phyloP scores from a whole-genome alignment of 2,113 vertebrate genomes.

The Passer montanus region DNA sequence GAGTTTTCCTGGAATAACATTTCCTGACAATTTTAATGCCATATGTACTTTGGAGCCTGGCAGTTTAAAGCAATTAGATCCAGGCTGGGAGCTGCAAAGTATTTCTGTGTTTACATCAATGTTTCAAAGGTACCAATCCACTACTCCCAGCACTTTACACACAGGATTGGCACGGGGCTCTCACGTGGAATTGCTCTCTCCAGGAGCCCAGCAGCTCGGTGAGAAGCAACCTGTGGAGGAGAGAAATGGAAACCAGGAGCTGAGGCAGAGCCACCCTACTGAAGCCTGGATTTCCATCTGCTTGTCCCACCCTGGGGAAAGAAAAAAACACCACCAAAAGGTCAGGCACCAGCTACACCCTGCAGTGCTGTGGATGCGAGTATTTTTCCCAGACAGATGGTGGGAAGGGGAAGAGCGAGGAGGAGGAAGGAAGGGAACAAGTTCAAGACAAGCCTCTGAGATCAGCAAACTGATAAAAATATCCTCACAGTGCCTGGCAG shows the following conservation, averaged over 20 bases:
- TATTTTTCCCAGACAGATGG: slow-evolving; percentile 30
- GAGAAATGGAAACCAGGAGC: background rate
- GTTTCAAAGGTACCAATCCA: background rate
- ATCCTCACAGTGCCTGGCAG: background rate
- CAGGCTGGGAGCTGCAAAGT: background rate
- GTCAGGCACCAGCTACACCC: background rate
- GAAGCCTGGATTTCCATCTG: background rate
- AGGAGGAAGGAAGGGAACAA: slow-evolving; percentile 30
- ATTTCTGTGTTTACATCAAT: background rate
- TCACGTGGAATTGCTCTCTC: background rate
- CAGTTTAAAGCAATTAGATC: background rate
- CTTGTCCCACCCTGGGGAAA: background rate
- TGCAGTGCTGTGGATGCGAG: background rate
- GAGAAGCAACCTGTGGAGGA: accelerated
- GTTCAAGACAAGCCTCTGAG: background rate
- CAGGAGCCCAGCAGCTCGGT: background rate
- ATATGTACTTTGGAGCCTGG: background rate
- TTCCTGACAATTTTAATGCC: background rate
- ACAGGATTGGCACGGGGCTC: background rate
- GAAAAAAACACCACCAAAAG: background rate
- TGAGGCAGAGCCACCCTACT: background rate
- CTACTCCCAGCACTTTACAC: background rate
- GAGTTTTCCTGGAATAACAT: background rate
- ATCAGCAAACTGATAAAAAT: background rate
- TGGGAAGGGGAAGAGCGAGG: background rate